Conservation (phyloP, 2,113 vertebrate species). For the Dascyllus trimaculatus region DNA sequence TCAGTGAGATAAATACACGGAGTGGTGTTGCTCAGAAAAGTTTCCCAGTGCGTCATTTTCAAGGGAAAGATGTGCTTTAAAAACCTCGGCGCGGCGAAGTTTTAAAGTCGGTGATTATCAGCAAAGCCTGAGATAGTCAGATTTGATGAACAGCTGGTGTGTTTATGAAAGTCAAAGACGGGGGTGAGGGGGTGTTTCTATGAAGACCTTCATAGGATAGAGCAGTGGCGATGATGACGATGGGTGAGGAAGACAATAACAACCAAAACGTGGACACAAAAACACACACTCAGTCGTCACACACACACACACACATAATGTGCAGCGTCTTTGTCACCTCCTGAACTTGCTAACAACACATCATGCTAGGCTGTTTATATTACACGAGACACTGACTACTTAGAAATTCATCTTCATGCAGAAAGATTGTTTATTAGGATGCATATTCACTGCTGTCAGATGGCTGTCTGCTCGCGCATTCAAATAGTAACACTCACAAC, state of each 20-base stretch:
- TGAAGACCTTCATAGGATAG: not conserved
- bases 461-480: constrained; percentile 49
- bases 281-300: constrained; percentile 23
- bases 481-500: constrained; percentile 47
- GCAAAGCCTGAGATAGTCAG: too few relatives aligned
- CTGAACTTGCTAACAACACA: constrained; percentile 53
- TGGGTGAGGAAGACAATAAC: not conserved
- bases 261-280: not conserved
- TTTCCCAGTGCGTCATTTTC: not conserved
- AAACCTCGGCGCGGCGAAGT: too few relatives aligned
- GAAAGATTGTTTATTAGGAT: constrained; percentile 66
- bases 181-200: too few relatives aligned
- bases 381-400: constrained; percentile 47
- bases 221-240: not conserved
- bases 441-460: constrained; percentile 61
- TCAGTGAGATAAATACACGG: too few relatives aligned
- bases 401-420: constrained; percentile 57
- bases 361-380: constrained; percentile 38
- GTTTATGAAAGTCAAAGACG: not conserved
- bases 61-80: not conserved
- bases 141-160: not conserved
- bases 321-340: constrained; percentile 49
- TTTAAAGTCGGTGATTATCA: too few relatives aligned
- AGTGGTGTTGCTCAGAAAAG: too few relatives aligned
- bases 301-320: constrained; percentile 20